Conservation (phyloP, 2,113 vertebrate genomes). For the Hydropotes inermis region DNA sequence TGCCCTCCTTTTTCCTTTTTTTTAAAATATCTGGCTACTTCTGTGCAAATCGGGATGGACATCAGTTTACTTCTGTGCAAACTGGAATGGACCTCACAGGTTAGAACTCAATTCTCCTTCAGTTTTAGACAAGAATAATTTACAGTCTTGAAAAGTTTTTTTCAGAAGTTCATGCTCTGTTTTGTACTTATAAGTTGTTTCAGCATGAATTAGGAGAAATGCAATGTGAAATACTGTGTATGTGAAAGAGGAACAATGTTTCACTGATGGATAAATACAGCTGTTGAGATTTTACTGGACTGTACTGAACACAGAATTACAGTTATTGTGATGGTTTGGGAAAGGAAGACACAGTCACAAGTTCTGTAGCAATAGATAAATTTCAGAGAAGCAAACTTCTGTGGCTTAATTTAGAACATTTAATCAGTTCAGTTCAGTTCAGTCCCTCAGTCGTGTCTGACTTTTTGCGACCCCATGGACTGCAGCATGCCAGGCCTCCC, state of each 20-base stretch:
- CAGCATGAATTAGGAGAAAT: not conserved
- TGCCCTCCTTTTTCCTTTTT: not conserved
- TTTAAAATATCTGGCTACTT: not conserved
- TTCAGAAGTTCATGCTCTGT: not conserved
- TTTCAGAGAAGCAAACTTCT: not conserved
- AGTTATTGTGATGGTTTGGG: not conserved
- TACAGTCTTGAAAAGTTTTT: not conserved
- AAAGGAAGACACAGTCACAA: not conserved
- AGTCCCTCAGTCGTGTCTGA: rapidly evolving
- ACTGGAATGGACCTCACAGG: not conserved
- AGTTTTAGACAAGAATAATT: not conserved
- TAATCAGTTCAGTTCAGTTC: not conserved
- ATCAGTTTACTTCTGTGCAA: not conserved
- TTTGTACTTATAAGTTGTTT: not conserved
- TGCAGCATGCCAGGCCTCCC: not conserved
- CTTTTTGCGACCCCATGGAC: not conserved
- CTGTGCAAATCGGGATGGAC: not conserved
- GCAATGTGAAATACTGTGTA: not conserved
- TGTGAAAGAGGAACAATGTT: not conserved
- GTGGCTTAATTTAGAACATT: not conserved
- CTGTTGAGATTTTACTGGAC: not conserved
- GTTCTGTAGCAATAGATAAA: not conserved
- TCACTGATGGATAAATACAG: not conserved
- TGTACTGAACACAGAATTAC: not conserved
- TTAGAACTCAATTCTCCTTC: not conserved